Evolutionary conservation across 2,797 vertebrate genomes (phyloP), one percentile per base, ranked within the genome.

Genomic region (Chiroxiphia lanceolata): DNA sequence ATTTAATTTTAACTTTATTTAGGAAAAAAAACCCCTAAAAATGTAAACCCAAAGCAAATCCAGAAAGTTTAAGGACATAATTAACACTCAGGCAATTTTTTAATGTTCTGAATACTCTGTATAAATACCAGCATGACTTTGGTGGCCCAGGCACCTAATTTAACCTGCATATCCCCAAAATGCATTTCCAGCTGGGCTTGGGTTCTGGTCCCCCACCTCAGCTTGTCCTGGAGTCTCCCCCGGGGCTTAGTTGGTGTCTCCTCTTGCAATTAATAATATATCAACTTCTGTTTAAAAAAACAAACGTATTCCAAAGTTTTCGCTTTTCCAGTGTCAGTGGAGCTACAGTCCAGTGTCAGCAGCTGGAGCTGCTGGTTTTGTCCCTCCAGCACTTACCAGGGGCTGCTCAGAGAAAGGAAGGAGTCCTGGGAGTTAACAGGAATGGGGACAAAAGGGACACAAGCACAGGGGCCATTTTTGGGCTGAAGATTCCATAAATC

Each of bases 291-390:
- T 6, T 53, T 40, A 14, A 69, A 53, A 29, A n/a, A 33, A 13
- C 6, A 25, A 7, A 2, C 13, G 2, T 2, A 5, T 48, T 15
- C 67, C 29, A 33, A 1, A 3, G 3, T 23, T 61, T 21, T 2
- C 4, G n/a, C 31, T 54, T 69, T 50, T 31, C 33, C 18, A 20
- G 15, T 3, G 0, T 8, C 44, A 33, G 25, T 5, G 11, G 47
- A 64, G 26, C 20, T 34, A 1, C 50, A 69, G 45, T 51, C 65
- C 40, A 4, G 29, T 9, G 31, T 7, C 40, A 69, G 83, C 45
- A 50, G 38, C 70, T 67, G 69, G 38, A 77, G 29, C 61, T 65
- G 68, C 42, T 42, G 72, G 19, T 4, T 68, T 59, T 80, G 53
- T 29, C 44, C 19, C 34, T 29, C 23, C 33, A 48, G 67, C 36